phyloP scores from a whole-genome alignment of 2,113 vertebrate species.

The Nycticebus coucang region DNA sequence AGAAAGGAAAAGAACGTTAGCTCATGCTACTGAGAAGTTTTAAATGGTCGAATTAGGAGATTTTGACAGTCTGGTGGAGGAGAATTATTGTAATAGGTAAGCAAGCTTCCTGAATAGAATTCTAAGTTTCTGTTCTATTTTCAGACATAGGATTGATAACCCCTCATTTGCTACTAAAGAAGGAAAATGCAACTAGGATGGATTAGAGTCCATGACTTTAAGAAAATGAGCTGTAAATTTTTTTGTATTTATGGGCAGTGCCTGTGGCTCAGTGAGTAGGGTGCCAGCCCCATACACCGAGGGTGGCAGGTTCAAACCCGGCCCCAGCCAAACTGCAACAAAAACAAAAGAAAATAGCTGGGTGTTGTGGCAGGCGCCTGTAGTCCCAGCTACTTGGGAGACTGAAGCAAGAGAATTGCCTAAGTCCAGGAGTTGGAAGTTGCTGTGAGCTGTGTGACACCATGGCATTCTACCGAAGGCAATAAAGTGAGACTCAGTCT shows the following conservation, averaged over 20 bases:
- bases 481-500: too few species aligned
- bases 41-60: neutral
- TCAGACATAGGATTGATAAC: neutral
- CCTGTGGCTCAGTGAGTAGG: too few species aligned
- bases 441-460: too few species aligned
- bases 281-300: too few species aligned
- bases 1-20: neutral
- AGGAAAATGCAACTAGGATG: neutral
- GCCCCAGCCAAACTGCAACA: too few species aligned
- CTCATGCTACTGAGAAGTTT: neutral
- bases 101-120: neutral
- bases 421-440: too few species aligned
- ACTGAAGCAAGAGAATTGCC: too few species aligned
- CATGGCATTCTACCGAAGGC: too few species aligned
- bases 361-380: too few species aligned
- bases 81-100: neutral
- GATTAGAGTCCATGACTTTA: neutral
- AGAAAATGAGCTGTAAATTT: neutral
- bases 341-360: too few species aligned
- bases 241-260: neutral
- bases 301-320: too few species aligned
- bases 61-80: neutral
- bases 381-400: too few species aligned
- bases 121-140: neutral
- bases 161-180: neutral